phyloP scores from a whole-genome alignment of 2,888 invertebrate genomes.

The Macaria notata region DNA sequence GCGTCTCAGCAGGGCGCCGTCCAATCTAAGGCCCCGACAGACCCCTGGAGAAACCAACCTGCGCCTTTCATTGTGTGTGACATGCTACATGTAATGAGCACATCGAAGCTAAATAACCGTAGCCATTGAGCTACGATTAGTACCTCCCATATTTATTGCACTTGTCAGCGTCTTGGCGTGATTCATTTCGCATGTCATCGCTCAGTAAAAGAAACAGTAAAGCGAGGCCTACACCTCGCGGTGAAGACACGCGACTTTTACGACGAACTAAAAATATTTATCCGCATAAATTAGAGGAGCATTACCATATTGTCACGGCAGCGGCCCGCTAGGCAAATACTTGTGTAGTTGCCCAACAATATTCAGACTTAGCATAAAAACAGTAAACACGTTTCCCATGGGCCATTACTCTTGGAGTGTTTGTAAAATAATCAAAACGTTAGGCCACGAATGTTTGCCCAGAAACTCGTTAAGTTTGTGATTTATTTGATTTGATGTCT shows the following conservation, averaged over 20 bases:
- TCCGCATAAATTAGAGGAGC: constrained; percentile 63
- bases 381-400: constrained; percentile 64
- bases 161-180: constrained; percentile 36
- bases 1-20: constrained; percentile 60
- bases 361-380: constrained; percentile 62
- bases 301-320: constrained; percentile 54
- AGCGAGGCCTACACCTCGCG: constrained; percentile 45
- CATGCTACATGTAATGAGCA: constrained; percentile 52
- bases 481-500: constrained; percentile 71
- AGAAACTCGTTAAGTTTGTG: constrained; percentile 68
- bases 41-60: constrained; percentile 58
- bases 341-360: constrained; percentile 58
- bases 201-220: constrained; percentile 48
- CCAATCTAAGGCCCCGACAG: constrained; percentile 59
- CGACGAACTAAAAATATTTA: constrained; percentile 58
- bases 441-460: constrained; percentile 67
- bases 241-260: constrained; percentile 52
- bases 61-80: constrained; percentile 55
- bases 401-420: constrained; percentile 74
- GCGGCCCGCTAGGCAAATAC: constrained; percentile 67
- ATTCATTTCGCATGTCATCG: constrained; percentile 64
- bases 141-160: constrained; percentile 40
- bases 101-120: constrained; percentile 46
- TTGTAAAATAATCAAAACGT: constrained; percentile 74
- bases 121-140: constrained; percentile 45